phyloP scores from a whole-genome alignment of 2,113 vertebrate genomes.

The Gopherus flavomarginatus region DNA sequence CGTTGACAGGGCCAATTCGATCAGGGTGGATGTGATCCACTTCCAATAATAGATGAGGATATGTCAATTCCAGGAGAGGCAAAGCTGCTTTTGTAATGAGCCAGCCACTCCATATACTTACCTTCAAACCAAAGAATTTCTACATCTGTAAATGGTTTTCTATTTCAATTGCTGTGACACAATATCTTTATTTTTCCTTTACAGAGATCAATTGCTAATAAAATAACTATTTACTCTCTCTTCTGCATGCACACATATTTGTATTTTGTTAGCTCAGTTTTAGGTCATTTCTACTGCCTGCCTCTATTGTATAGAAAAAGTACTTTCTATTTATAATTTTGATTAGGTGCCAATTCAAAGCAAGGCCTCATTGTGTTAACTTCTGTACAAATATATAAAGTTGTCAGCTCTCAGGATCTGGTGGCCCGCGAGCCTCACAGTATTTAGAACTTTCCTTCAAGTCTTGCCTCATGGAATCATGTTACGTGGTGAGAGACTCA shows the following conservation, averaged over 20 bases:
- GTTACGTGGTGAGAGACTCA: neutral
- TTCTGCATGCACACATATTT: neutral
- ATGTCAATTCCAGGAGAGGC: no score
- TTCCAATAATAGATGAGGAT: no score
- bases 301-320: neutral
- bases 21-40: no score
- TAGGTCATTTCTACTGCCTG: neutral
- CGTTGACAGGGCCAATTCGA: no score
- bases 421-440: no score
- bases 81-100: no score
- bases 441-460: no score
- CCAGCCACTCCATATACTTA: neutral
- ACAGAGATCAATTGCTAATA: neutral
- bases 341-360: neutral
- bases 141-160: neutral
- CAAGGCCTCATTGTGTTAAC: no score
- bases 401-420: no score
- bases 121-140: neutral
- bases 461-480: no score
- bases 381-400: no score
- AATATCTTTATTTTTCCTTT: neutral
- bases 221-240: neutral
- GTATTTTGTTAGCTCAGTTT: neutral
- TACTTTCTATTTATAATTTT: neutral
- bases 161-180: neutral